These are phyloP conservation scores for Gibbula magus DNA, from an alignment of 2,888 invertebrate species.

Conservation along the genomic window DNA sequence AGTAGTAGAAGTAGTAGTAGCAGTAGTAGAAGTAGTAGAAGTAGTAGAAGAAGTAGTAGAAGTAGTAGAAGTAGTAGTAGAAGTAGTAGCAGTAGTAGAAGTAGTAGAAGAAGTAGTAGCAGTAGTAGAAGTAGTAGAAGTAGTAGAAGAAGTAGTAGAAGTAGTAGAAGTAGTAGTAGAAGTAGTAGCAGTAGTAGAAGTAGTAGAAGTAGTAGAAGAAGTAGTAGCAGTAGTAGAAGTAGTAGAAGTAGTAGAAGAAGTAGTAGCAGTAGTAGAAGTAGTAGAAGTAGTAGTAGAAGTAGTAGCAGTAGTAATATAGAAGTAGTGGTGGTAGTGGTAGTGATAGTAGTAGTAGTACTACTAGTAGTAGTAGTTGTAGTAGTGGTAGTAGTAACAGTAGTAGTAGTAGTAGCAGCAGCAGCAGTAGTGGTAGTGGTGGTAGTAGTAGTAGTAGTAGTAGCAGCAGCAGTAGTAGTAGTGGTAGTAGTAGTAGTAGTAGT, in stretches of 20 bases:
- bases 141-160: background rate
- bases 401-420: too few relatives aligned
- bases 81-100: constrained; percentile 36
- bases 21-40: background rate
- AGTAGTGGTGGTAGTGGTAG: too few relatives aligned
- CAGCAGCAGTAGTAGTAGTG: background rate
- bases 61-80: constrained; percentile 38
- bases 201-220: constrained; percentile 24
- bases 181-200: constrained; percentile 29
- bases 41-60: constrained; percentile 41
- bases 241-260: constrained; percentile 38
- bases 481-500: background rate
- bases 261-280: constrained; percentile 40
- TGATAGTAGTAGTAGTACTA: too few relatives aligned
- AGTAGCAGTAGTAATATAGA: too few relatives aligned
- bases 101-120: constrained; percentile 29
- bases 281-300: constrained; percentile 39
- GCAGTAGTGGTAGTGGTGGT: too few relatives aligned
- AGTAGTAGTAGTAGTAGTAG: background rate
- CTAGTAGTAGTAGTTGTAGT: too few relatives aligned
- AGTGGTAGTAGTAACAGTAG: too few relatives aligned
- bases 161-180: background rate
- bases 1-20: background rate
- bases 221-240: too few relatives aligned
- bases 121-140: background rate